Evolutionary conservation across 2,888 invertebrate genomes (phyloP).

Genomic region (Netelia fuscicornis): DNA sequence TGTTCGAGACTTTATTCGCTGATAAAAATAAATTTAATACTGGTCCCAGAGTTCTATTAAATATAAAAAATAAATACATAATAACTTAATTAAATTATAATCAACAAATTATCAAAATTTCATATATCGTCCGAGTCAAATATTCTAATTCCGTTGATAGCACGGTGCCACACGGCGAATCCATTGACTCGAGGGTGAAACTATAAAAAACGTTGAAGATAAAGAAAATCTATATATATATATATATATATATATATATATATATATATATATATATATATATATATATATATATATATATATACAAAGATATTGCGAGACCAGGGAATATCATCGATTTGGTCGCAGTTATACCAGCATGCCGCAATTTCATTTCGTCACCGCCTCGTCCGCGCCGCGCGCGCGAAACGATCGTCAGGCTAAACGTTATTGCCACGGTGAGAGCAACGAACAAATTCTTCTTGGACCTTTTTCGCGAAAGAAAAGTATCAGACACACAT

Average conservation of each 20-base stretch:
- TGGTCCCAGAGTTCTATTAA: too few relatives aligned
- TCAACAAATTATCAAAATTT: too few relatives aligned
- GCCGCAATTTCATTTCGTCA: constrained; percentile 54
- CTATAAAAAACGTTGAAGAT: not conserved
- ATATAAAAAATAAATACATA: too few relatives aligned
- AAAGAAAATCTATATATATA: not conserved
- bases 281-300: too few relatives aligned
- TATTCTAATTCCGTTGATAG: not conserved
- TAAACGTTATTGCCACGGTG: constrained; percentile 54
- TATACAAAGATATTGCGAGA: constrained; percentile 2
- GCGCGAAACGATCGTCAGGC: constrained; percentile 52
- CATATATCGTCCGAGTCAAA: not conserved
- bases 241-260: too few relatives aligned
- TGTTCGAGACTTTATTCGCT: too few relatives aligned
- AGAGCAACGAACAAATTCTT: constrained; percentile 58
- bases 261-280: too few relatives aligned
- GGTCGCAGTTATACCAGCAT: constrained; percentile 30
- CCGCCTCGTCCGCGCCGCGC: not conserved
- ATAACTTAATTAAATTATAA: too few relatives aligned
- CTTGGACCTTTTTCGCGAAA: constrained; percentile 52
- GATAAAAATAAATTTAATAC: too few relatives aligned
- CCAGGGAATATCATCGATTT: constrained; percentile 48
- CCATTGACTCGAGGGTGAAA: not conserved
- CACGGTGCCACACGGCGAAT: not conserved
- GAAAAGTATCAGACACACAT: constrained; percentile 36